phyloP scores from a whole-genome alignment of 1,140 invertebrate genomes.

The Antheraea mylitta region DNA sequence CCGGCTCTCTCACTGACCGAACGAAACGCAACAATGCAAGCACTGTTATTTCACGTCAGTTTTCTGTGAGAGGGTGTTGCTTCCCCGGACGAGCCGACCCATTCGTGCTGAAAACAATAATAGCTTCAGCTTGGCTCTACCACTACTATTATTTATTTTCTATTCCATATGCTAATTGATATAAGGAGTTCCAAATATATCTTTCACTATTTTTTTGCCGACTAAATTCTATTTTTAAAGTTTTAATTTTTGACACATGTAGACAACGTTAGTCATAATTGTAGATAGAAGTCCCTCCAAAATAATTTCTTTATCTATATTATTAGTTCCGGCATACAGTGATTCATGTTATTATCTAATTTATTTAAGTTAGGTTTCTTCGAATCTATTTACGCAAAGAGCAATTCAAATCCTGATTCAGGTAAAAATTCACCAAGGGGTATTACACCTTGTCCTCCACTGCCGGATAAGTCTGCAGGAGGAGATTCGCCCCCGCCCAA shows the following conservation, averaged over 20 bases:
- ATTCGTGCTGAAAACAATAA: no score
- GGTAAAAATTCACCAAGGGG: slow-evolving; percentile 39
- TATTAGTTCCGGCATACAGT: neutral
- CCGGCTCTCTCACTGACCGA: no score
- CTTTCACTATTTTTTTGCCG: neutral
- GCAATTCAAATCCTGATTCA: slow-evolving; percentile 41
- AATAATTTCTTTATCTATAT: neutral
- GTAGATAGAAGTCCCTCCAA: neutral
- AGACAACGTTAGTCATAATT: neutral
- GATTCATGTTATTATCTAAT: slow-evolving; percentile 26
- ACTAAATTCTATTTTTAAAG: neutral
- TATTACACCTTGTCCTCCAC: neutral
- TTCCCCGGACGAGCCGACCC: no score
- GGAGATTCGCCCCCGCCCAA: slow-evolving; percentile 39
- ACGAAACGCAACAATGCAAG: no score
- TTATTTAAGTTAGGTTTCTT: slow-evolving; percentile 48
- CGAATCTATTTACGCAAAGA: slow-evolving; percentile 54
- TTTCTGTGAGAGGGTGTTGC: no score
- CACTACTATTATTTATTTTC: no score
- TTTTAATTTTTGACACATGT: neutral
- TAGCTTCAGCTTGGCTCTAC: no score
- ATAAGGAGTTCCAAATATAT: neutral
- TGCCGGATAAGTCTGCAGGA: slow-evolving; percentile 31
- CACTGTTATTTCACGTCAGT: no score
- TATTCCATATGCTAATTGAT: no score